Conservation (phyloP, 2,113 vertebrate species). For the Lasiurus borealis region DNA sequence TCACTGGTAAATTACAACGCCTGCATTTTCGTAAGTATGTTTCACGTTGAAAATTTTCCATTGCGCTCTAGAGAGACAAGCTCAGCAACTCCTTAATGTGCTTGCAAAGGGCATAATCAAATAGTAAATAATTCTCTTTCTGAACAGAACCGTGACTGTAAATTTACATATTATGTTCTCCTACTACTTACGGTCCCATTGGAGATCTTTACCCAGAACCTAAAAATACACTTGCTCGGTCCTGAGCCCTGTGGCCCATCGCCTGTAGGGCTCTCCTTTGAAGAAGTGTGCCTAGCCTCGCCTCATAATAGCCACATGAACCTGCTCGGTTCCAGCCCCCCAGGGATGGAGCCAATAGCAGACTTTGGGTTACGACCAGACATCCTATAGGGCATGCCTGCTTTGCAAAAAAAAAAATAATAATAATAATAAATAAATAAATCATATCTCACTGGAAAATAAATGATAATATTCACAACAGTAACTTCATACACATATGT, state of each 20-base stretch:
- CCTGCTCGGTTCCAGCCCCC: not conserved
- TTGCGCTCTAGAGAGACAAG: conserved; percentile 9
- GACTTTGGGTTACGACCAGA: not conserved
- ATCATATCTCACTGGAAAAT: not conserved
- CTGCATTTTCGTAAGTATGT: conserved; percentile 43
- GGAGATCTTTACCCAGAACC: not conserved
- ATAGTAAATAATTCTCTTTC: conserved; percentile 47
- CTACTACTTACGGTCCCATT: not conserved
- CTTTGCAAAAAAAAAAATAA: conserved; percentile 22
- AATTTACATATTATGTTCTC: conserved; percentile 13
- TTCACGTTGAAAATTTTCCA: conserved; percentile 60
- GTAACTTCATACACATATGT: not conserved
- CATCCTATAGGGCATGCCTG: not conserved
- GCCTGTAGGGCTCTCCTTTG: not conserved
- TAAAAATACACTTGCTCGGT: not conserved
- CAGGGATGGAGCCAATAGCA: not conserved
- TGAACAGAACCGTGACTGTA: not conserved
- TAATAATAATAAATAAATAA: too few relatives aligned
- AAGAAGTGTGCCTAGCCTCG: not conserved
- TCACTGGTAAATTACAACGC: not conserved
- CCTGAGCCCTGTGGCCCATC: not conserved
- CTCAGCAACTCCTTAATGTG: conserved; percentile 36
- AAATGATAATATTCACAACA: not conserved
- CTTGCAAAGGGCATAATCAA: conserved; percentile 30
- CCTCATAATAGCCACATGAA: not conserved